phyloP scores from a whole-genome alignment of 2,888 invertebrate genomes.

The Abscondita cerata region DNA sequence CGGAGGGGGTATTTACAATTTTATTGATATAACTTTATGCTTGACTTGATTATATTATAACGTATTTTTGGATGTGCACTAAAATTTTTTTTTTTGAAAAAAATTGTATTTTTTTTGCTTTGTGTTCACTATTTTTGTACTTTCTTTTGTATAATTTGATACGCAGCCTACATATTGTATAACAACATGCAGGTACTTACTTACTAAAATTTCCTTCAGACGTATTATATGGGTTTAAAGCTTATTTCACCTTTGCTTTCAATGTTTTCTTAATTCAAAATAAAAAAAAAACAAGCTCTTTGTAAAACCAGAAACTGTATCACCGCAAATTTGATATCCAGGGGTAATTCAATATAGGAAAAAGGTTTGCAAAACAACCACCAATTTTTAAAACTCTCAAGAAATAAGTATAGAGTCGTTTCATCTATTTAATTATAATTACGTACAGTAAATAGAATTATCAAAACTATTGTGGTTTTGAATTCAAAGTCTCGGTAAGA shows the following conservation, averaged over 20 bases:
- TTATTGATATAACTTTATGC: too few species aligned
- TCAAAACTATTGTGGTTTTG: constrained; percentile 54
- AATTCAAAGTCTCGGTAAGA: constrained; percentile 53
- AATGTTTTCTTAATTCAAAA: constrained; percentile 13
- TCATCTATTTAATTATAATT: not conserved
- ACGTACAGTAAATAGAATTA: constrained; percentile 25
- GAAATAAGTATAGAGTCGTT: constrained; percentile 52
- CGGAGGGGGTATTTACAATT: too few species aligned
- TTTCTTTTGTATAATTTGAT: constrained; percentile 42
- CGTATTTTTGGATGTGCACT: too few species aligned
- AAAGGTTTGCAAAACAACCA: constrained; percentile 41
- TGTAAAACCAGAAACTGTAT: constrained; percentile 36
- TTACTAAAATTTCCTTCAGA: constrained; percentile 12
- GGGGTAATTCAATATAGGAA: constrained; percentile 52
- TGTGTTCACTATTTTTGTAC: constrained; percentile 1
- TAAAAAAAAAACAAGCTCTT: constrained; percentile 23
- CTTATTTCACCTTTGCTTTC: constrained; percentile 30
- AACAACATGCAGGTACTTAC: constrained; percentile 35
- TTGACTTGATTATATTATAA: too few species aligned
- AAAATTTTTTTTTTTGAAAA: too few species aligned
- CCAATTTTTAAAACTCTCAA: constrained; percentile 41
- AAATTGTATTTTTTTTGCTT: too few species aligned
- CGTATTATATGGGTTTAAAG: constrained; percentile 12
- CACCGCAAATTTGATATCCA: constrained; percentile 56
- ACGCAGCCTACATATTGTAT: constrained; percentile 42